Conservation (phyloP, 2,797 vertebrate genomes). For the Brotula barbata region DNA sequence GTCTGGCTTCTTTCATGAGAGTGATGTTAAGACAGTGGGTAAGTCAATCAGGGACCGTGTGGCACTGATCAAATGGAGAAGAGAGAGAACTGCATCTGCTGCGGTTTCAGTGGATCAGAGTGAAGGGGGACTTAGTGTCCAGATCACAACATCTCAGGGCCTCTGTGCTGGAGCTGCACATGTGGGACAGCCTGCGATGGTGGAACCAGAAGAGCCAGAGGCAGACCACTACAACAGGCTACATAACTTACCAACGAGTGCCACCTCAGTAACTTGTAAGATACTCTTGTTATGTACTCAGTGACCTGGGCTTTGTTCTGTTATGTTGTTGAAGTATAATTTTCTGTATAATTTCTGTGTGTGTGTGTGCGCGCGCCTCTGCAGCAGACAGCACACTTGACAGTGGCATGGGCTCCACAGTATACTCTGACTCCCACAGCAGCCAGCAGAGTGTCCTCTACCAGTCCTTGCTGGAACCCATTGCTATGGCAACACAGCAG, state of each 20-base stretch:
- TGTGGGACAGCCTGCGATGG: slow-evolving; percentile 71
- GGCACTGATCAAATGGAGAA: slow-evolving; percentile 91
- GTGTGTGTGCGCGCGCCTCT: slow-evolving; percentile 48
- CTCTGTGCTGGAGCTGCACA: slow-evolving; percentile 77
- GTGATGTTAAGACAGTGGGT: slow-evolving; percentile 90
- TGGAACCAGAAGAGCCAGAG: slow-evolving; percentile 86
- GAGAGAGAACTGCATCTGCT: slow-evolving; percentile 86
- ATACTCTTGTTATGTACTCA: not conserved
- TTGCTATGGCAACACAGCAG: slow-evolving; percentile 82
- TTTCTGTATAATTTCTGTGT: slow-evolving; percentile 6
- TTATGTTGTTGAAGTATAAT: not conserved
- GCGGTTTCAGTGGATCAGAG: slow-evolving; percentile 67
- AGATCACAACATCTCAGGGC: slow-evolving; percentile 70
- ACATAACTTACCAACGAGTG: slow-evolving; percentile 82
- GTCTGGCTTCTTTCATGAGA: slow-evolving; percentile 95
- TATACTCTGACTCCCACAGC: slow-evolving; percentile 94
- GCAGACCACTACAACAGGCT: slow-evolving; percentile 84
- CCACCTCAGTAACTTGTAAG: slow-evolving; percentile 92
- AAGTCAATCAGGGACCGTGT: slow-evolving; percentile 95
- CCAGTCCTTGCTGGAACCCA: slow-evolving; percentile 85
- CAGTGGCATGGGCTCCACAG: slow-evolving; percentile 93
- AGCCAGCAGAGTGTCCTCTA: slow-evolving; percentile 93
- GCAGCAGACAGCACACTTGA: slow-evolving; percentile 92
- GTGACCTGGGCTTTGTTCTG: slow-evolving; percentile 25
- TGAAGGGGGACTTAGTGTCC: slow-evolving; percentile 68